Percentiles rank a stretch among this genome's conserved stretches.
Evolutionary conservation across 2,888 invertebrate species (phyloP).

Genomic region (Orchesella flavescens): DNA sequence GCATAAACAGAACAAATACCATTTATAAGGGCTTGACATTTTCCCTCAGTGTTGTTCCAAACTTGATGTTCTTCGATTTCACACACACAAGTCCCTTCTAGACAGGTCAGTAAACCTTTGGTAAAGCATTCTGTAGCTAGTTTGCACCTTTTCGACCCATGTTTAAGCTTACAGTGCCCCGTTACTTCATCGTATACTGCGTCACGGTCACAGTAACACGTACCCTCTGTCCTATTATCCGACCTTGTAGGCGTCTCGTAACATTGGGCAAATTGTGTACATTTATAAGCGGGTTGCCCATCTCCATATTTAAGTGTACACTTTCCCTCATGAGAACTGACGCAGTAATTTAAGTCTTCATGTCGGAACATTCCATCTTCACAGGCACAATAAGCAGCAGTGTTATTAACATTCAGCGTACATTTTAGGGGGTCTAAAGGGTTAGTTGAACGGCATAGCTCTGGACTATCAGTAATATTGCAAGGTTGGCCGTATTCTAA

Average conservation of each 20-base stretch:
- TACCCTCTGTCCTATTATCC: background rate
- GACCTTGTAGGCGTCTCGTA: background rate
- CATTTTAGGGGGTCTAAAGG: background rate
- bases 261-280: slow-evolving; percentile 36
- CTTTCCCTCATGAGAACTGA: slow-evolving; percentile 1
- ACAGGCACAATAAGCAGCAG: slow-evolving; percentile 7
- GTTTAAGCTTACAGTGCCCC: slow-evolving; percentile 8
- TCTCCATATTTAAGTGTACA: slow-evolving; percentile 13
- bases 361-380: slow-evolving; percentile 7
- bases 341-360: slow-evolving; percentile 8
- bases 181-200: background rate
- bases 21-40: background rate
- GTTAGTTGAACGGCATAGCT: background rate
- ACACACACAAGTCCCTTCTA: slow-evolving; percentile 33
- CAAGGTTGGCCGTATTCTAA: slow-evolving; percentile 21
- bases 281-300: background rate
- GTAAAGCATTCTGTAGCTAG: slow-evolving; percentile 21
- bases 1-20: background rate
- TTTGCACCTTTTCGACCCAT: slow-evolving; percentile 11
- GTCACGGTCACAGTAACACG: slow-evolving; percentile 15
- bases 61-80: slow-evolving; percentile 1
- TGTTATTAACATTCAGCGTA: background rate
- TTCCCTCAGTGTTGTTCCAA: background rate
- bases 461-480: background rate
- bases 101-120: slow-evolving; percentile 20